Evolutionary conservation across 2,888 invertebrate species (phyloP), one percentile per base, ranked within the genome.

Genomic region (Lamellibrachia satsuma): DNA sequence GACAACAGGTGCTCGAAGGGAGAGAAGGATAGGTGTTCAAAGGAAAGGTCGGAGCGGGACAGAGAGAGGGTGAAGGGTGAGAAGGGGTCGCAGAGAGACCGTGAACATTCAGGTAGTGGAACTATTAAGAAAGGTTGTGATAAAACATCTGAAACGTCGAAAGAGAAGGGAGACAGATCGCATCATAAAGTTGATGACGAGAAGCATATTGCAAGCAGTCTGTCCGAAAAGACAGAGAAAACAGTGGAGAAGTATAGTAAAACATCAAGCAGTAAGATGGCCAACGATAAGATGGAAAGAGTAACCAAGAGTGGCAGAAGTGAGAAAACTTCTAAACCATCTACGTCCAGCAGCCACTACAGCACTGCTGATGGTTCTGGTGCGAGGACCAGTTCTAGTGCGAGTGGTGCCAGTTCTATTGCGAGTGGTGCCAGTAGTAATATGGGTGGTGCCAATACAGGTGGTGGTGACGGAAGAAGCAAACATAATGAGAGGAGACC

Each of bases 1-100:
- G 27, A 90, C 57, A 93, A 90, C 92, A 91, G 93, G 93, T 92
- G 92, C 52, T 55, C 55, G 57, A 91, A 91, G 55, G 55, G 52
- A n/a, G 39, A 55, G 9, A 52, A 52, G 55, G 39, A 52, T 15
- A 91, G 52, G 55, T 52, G 92, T 39, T 22, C 52, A n/a, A 55
- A 39, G 92, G 39, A 55, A 27, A 75, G 75, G 75, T 75, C 75
- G 22, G 75, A 75, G 2, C 15, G 91, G 52, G 91, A 91, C 15
- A 91, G 39, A 15, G 91, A 92, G 51, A 92, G 91, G 55, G 39
- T 39, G 39, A 27, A 52, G n/a, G 52, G 75, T 51, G 91, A 91
- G 3, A 92, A 91, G 91, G 55, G 52, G 57, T n/a, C 91, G 52
- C 52, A 90, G 52, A 91, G 55, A 9, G 55, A 52, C 75, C 2